Base-by-base conservation (phyloP, 2,113 vertebrate species). In the Albula glossodonta region DNA sequence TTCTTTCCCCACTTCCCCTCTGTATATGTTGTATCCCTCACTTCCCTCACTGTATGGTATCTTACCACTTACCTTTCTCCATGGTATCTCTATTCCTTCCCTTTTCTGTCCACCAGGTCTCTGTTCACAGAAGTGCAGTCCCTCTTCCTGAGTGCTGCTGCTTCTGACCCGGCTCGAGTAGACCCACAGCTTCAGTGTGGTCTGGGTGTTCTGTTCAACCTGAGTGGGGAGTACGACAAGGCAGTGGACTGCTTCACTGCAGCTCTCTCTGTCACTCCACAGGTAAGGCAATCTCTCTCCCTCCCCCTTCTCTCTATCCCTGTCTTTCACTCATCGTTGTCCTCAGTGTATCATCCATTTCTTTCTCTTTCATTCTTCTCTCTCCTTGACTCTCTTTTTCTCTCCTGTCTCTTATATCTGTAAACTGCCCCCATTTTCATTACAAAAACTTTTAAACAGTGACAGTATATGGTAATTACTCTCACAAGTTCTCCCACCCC, bases 141-240 rank as follows among this genome's bases (percentile, higher is more conserved):
- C n/a, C 91, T 99, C 84, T 99, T 97, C 92, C 91, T 99, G 81
- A 95, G 92, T 8, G 98, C 98, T 2, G 98, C 98, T 11, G 96
- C 96, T 84, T 92, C 94, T 53, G 97, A 98, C 91, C 96, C 97
- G 0, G 88, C 95, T 0, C 91, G 95, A 79, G 97, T 99, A 63
- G 98, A 99, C 91, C 97, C 98, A 0, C 97, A 99, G 81, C 97
- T 99, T 84, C 98, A 99, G 91, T 99, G 98, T 85, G 98, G 98
- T 41, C 91, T 99, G 66, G 98, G 98, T 0, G 98, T 99, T 66
- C 97, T 99, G 52, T 99, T 99, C 93, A 99, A 99, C 93, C 96
- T 99, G 60, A 99, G 98, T 0, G 97, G 97, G 51, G 98, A 99
- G 83, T 99, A 98, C 0, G 97, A 99, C 93, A 99, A 99, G 88